phyloP scores from a whole-genome alignment of 1,140 invertebrate genomes.

The Bombus difficillimus region DNA sequence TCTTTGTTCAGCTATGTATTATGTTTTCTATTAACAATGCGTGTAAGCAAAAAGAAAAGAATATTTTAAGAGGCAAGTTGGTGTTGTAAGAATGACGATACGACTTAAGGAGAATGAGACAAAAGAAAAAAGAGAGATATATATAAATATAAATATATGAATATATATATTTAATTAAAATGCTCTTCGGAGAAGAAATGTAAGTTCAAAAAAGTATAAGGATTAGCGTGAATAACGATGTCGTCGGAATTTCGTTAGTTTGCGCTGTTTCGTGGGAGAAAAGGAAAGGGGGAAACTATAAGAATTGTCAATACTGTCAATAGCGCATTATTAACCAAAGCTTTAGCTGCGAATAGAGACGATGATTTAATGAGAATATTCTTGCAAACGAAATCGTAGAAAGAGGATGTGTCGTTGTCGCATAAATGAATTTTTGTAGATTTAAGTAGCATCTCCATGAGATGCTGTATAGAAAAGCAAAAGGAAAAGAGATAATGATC shows the following conservation, averaged over 20 bases:
- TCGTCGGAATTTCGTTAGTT: conserved; percentile 51
- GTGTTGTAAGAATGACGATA: conserved; percentile 42
- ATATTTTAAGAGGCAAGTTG: conserved; percentile 63
- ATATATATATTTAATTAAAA: conserved; percentile 64
- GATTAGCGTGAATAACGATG: conserved; percentile 52
- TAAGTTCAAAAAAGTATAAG: conserved; percentile 59
- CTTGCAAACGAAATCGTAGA: conserved; percentile 66
- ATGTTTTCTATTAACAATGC: conserved; percentile 33
- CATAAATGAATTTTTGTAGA: conserved; percentile 50
- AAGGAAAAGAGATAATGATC: neutral
- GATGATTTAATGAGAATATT: conserved; percentile 67
- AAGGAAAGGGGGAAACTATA: conserved; percentile 10
- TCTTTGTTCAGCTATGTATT: conserved; percentile 38
- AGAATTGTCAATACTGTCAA: conserved; percentile 67
- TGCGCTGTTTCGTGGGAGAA: conserved; percentile 18
- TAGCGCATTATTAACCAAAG: conserved; percentile 68
- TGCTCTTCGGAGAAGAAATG: conserved; percentile 36
- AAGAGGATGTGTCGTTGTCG: conserved; percentile 28
- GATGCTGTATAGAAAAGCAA: conserved; percentile 45
- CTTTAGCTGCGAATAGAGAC: conserved; percentile 62
- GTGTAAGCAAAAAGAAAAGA: neutral
- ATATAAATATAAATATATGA: conserved; percentile 51
- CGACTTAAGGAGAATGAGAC: conserved; percentile 27
- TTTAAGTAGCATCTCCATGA: conserved; percentile 56
- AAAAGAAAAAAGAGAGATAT: conserved; percentile 40